Percentiles rank a stretch among this genome's conserved stretches.
Conservation (phyloP, 2,113 vertebrate species). For the Sus scrofa region DNA sequence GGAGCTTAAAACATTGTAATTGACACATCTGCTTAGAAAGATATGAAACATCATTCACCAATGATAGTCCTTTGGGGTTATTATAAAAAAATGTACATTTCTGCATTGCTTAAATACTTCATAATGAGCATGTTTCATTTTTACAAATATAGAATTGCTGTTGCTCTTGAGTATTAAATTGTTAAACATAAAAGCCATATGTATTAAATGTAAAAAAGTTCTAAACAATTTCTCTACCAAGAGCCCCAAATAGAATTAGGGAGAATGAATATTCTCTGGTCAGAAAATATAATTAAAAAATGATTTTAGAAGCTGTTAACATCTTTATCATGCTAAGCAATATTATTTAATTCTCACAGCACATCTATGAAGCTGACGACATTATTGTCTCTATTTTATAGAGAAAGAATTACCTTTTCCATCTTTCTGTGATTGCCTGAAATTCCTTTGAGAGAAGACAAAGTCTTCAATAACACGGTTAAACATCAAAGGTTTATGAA, state of each 20-base stretch:
- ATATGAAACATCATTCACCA: not conserved
- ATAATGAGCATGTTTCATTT: not conserved
- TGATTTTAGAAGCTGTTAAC: not conserved
- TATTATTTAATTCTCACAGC: conserved; percentile 10
- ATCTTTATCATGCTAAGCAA: not conserved
- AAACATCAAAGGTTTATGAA: conserved; percentile 11
- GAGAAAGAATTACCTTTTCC: not conserved
- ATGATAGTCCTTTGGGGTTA: not conserved
- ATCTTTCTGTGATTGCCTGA: not conserved
- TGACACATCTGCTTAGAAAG: conserved; percentile 12
- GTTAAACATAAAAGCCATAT: not conserved
- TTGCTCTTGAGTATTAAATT: conserved; percentile 44
- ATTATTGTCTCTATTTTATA: not conserved
- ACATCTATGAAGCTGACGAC: not conserved
- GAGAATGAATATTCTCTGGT: not conserved
- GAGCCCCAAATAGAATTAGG: not conserved
- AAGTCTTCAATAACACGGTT: not conserved
- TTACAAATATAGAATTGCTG: not conserved
- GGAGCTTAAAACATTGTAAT: not conserved
- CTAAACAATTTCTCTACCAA: not conserved
- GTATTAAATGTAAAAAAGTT: not conserved
- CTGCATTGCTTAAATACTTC: conserved; percentile 1
- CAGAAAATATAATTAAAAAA: conserved; percentile 30
- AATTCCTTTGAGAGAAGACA: not conserved
- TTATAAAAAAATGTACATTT: conserved; percentile 14